Percentiles rank a stretch among this genome's conserved stretches.
Evolutionary conservation across 2,113 vertebrate genomes (phyloP).

Genomic region (Cinclus cinclus): DNA sequence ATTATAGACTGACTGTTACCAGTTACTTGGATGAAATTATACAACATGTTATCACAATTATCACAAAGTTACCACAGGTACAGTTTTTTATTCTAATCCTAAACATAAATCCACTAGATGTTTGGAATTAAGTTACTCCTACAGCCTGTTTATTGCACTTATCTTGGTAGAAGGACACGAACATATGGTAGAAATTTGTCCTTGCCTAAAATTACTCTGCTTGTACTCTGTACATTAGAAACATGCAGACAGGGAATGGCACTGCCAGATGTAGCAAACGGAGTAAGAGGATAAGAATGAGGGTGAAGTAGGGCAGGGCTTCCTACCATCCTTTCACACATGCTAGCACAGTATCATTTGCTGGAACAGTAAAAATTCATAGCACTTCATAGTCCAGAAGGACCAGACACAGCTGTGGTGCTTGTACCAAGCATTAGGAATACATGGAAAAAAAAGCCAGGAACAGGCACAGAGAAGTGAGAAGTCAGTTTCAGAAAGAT

Average conservation of each 20-base stretch:
- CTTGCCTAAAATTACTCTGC: conserved; percentile 35
- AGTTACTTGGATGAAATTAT: not conserved
- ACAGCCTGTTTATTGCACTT: not conserved
- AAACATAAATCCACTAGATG: not conserved
- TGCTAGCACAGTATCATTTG: not conserved
- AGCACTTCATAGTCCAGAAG: not conserved
- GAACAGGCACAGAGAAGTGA: not conserved
- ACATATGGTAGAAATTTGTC: conserved; percentile 42
- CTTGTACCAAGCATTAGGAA: not conserved
- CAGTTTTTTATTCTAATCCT: not conserved
- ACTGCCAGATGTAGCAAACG: conserved; percentile 2
- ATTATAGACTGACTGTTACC: not conserved
- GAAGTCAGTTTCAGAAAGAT: conserved; percentile 1
- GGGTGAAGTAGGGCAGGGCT: not conserved
- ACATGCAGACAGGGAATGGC: not conserved
- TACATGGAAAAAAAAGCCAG: not conserved
- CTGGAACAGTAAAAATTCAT: conserved; percentile 11
- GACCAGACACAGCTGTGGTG: not conserved
- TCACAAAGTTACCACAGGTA: not conserved
- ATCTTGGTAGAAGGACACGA: conserved; percentile 14
- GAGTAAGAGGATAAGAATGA: not conserved
- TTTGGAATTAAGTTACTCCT: not conserved
- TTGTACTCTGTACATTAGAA: not conserved
- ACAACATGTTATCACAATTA: not conserved
- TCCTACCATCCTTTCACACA: not conserved